Evolutionary conservation across 2,797 vertebrate genomes (phyloP).

Genomic region (Alca torda): DNA sequence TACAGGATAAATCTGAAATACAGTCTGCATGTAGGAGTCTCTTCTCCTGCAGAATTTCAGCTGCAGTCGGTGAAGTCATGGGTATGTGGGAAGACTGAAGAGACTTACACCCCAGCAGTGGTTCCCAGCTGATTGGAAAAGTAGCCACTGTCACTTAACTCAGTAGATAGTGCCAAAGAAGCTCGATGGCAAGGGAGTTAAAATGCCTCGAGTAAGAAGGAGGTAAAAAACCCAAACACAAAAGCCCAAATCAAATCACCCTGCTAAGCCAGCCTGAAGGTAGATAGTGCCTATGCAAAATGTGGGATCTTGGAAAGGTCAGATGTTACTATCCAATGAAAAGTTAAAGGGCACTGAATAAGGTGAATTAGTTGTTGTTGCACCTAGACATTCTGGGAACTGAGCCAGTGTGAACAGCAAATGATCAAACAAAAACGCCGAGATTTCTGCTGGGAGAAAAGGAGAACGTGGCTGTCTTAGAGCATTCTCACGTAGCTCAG

Average conservation of each 20-base stretch:
- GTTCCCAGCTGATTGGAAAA: neutral
- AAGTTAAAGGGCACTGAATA: constrained; percentile 21
- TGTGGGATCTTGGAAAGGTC: constrained; percentile 8
- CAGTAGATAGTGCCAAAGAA: neutral
- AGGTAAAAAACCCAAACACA: neutral
- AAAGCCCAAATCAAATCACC: neutral
- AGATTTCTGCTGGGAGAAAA: constrained; percentile 14
- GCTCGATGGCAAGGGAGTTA: neutral
- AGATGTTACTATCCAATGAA: neutral
- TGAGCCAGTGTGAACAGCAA: neutral
- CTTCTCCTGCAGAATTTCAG: constrained; percentile 9
- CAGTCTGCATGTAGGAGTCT: constrained; percentile 31
- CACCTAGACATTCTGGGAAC: constrained; percentile 25
- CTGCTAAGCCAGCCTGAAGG: neutral
- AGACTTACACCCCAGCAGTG: neutral
- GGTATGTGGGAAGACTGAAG: constrained; percentile 32
- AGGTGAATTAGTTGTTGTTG: neutral
- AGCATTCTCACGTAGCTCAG: neutral
- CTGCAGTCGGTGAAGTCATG: constrained; percentile 35
- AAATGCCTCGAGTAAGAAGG: neutral
- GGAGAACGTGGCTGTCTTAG: neutral
- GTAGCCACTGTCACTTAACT: neutral
- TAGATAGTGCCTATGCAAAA: neutral
- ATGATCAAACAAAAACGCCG: constrained; percentile 15
- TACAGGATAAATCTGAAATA: neutral